phyloP scores from a whole-genome alignment of 2,797 vertebrate genomes.

The Distichodus sexfasciatus region DNA sequence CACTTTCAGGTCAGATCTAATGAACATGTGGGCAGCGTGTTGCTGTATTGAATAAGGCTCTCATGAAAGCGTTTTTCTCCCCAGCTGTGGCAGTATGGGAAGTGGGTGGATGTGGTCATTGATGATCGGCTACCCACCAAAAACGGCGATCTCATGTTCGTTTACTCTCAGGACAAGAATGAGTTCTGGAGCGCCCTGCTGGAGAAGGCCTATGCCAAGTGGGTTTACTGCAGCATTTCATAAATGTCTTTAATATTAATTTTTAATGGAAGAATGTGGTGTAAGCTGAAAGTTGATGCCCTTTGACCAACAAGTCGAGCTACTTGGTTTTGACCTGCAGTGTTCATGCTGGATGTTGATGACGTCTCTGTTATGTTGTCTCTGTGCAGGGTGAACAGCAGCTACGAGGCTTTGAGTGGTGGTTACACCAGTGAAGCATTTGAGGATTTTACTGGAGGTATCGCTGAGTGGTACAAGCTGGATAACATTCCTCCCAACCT shows the following conservation, averaged over 20 bases:
- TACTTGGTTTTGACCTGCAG: no score
- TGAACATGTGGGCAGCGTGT: no score
- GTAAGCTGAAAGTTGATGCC: no score
- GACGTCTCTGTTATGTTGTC: no score
- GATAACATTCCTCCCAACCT: conserved; percentile 73
- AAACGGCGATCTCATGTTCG: conserved; percentile 76
- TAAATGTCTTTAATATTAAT: background rate
- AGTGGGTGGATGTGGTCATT: no score
- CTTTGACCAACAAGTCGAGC: no score
- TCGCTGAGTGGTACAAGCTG: conserved; percentile 81
- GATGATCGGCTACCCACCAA: conserved; percentile 80
- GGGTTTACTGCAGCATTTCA: conserved; percentile 50
- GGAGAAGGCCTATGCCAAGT: conserved; percentile 87
- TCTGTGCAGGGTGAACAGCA: conserved; percentile 84
- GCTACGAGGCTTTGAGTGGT: conserved; percentile 80
- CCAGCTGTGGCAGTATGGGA: conserved; percentile 85
- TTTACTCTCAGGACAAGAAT: conserved; percentile 74
- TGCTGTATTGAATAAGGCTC: background rate
- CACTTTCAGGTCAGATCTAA: conserved; percentile 82
- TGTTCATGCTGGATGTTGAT: no score
- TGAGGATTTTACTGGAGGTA: conserved; percentile 86
- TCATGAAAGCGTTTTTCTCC: no score
- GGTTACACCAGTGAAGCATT: conserved; percentile 82
- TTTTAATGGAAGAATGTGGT: no score
- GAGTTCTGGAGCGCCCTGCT: conserved; percentile 84